A percentile compares a stretch with the other conserved stretches of the same genome.
phyloP scores from a whole-genome alignment of 2,888 invertebrate genomes.

The Sarcophaga carnaria region DNA sequence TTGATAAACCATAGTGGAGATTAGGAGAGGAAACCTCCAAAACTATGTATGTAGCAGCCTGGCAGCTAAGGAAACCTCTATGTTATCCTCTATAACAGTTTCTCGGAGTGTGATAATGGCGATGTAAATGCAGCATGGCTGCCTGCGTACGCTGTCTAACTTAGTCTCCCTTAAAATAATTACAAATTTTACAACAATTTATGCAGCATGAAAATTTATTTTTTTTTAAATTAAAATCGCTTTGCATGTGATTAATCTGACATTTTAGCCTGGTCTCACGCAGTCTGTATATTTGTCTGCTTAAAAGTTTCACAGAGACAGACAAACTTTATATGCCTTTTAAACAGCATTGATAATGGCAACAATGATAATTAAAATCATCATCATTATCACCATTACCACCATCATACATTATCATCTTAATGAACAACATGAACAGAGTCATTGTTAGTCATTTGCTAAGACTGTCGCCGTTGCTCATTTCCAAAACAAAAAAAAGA shows the following conservation, averaged over 20 bases:
- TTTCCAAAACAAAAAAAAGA: conserved; percentile 14
- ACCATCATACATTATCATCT: conserved; percentile 13
- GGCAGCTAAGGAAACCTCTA: too few species aligned
- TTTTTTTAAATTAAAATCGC: too few species aligned
- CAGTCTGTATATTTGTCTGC: conserved; percentile 28
- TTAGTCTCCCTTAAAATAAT: too few species aligned
- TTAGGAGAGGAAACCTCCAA: too few species aligned
- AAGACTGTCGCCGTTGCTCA: conserved; percentile 20
- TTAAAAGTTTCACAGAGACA: background rate
- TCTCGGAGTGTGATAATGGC: too few species aligned
- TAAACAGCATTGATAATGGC: background rate
- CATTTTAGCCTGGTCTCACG: conserved; percentile 54
- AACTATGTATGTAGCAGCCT: too few species aligned
- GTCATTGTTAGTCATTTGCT: conserved; percentile 33
- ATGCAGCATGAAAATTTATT: too few species aligned
- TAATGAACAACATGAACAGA: background rate
- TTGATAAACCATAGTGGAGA: too few species aligned
- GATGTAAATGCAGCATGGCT: too few species aligned
- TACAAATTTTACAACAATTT: too few species aligned
- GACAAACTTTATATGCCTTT: background rate
- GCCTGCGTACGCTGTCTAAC: too few species aligned
- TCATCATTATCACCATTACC: background rate
- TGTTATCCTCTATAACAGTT: too few species aligned
- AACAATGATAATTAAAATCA: background rate
- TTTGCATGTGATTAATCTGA: conserved; percentile 52